These are phyloP conservation scores for Mamestra brassicae DNA, from an alignment of 2,888 invertebrate species.

Conservation along the genomic window DNA sequence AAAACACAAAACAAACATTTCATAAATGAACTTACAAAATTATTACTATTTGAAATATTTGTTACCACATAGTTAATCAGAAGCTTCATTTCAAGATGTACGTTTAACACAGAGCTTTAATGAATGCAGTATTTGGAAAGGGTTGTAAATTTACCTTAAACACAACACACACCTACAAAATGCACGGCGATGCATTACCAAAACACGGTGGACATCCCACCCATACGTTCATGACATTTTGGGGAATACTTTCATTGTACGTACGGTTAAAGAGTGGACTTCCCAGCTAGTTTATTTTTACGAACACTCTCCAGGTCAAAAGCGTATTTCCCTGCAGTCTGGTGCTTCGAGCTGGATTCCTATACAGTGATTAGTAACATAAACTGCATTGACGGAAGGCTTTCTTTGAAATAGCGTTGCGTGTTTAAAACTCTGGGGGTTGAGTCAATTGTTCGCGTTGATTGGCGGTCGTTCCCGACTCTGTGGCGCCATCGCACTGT, in stretches of 20 bases:
- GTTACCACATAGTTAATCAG: not conserved
- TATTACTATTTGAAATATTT: not conserved
- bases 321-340: not conserved
- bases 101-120: not conserved
- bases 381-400: constrained; percentile 52
- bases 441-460: constrained; percentile 70
- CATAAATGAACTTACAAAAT: no score
- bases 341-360: constrained; percentile 21
- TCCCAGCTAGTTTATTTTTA: not conserved
- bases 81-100: not conserved
- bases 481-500: constrained; percentile 73
- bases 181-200: no score
- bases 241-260: no score
- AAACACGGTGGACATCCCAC: no score
- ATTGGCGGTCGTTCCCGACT: constrained; percentile 76
- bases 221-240: no score
- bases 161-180: no score
- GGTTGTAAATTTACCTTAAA: not conserved
- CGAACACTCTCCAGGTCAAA: not conserved
- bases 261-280: no score
- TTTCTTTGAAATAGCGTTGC: constrained; percentile 72
- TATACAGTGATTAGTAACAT: constrained; percentile 13
- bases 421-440: constrained; percentile 69
- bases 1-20: no score
- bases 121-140: not conserved